Evolutionary conservation across 2,113 vertebrate species (phyloP).

Genomic region (Oceanites oceanicus): DNA sequence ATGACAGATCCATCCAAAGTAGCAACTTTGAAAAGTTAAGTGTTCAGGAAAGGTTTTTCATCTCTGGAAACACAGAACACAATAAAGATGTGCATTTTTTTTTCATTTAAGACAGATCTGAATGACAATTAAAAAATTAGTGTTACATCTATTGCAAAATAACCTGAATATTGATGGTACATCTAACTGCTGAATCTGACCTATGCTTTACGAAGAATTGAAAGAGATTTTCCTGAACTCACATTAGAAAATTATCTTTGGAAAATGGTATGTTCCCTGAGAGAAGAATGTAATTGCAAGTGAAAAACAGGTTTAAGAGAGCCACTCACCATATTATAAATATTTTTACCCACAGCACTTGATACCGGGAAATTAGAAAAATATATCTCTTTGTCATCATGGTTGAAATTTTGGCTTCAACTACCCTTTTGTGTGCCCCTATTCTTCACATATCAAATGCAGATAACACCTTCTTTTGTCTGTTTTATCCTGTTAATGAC

Average conservation of each 20-base stretch:
- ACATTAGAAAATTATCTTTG: background rate
- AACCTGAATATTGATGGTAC: background rate
- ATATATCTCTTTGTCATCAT: background rate
- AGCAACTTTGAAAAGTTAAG: background rate
- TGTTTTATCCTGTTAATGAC: background rate
- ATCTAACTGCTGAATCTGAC: background rate
- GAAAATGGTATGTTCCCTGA: background rate
- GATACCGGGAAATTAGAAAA: background rate
- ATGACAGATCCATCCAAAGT: background rate
- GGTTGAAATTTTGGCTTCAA: background rate
- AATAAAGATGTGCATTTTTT: background rate
- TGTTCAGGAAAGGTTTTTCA: background rate
- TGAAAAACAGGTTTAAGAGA: background rate
- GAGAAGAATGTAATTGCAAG: background rate
- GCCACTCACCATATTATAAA: background rate
- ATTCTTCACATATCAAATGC: background rate
- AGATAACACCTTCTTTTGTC: background rate
- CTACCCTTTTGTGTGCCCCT: background rate
- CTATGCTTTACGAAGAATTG: background rate
- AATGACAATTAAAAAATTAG: background rate
- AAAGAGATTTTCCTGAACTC: background rate
- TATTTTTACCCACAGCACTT: background rate
- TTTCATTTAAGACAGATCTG: background rate
- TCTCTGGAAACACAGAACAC: background rate
- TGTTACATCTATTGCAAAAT: background rate